phyloP scores from a whole-genome alignment of 1,140 invertebrate genomes.

The Hirudo medicinalis region DNA sequence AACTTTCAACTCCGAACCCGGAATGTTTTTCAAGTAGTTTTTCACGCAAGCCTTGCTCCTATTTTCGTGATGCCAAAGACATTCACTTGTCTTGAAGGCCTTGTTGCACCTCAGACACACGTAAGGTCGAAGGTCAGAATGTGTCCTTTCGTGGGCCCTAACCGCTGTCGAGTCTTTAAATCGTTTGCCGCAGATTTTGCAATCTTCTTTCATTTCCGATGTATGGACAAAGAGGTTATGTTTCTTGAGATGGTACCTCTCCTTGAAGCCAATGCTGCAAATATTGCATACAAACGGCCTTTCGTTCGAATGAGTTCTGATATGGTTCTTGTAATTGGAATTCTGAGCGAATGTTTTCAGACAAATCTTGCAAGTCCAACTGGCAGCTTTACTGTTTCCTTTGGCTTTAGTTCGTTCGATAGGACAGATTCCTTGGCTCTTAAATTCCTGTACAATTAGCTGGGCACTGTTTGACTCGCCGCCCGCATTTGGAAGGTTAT shows the following conservation, averaged over 20 bases:
- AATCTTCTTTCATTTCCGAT: conserved; percentile 18
- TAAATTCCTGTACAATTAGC: too few relatives aligned
- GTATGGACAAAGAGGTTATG: conserved; percentile 22
- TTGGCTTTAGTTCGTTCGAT: not conserved
- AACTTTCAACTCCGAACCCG: too few relatives aligned
- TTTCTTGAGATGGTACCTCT: conserved; percentile 23
- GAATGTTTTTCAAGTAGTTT: not conserved
- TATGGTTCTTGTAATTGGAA: conserved; percentile 78
- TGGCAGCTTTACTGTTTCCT: not conserved
- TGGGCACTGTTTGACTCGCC: not conserved
- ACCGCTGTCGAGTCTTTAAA: conserved; percentile 25
- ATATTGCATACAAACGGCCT: conserved; percentile 88
- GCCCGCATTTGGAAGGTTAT: conserved; percentile 11
- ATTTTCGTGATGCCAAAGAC: conserved; percentile 24
- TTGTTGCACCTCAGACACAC: conserved; percentile 21
- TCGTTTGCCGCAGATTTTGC: conserved; percentile 20
- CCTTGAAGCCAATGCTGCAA: conserved; percentile 53
- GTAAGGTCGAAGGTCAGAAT: conserved; percentile 24
- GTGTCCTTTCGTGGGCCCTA: conserved; percentile 23
- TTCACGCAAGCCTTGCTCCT: conserved; percentile 23
- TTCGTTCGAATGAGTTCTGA: conserved; percentile 86
- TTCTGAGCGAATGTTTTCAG: conserved; percentile 63
- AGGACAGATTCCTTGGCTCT: too few relatives aligned
- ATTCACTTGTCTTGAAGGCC: conserved; percentile 24
- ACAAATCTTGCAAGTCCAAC: conserved; percentile 23